Conservation (phyloP, 1,140 invertebrate genomes). For the Eupeodes corollae region DNA sequence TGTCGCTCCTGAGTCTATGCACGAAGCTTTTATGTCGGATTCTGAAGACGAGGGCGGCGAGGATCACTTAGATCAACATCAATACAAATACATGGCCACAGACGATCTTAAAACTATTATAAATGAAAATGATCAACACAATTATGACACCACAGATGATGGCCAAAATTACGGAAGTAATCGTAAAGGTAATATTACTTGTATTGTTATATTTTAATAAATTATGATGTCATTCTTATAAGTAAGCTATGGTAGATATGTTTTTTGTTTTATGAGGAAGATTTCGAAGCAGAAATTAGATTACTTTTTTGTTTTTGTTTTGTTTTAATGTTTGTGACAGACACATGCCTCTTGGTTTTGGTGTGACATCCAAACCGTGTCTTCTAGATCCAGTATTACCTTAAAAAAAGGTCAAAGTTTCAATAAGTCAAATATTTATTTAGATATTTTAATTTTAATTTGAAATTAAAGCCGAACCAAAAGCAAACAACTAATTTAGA, state of each 20-base stretch:
- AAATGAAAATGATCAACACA: conserved; percentile 18
- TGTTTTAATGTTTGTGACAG: no score
- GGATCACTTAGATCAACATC: conserved; percentile 28
- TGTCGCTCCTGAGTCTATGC: conserved; percentile 95
- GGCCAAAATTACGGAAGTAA: conserved; percentile 10
- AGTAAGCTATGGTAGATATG: background rate
- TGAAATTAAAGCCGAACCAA: no score
- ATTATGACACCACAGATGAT: conserved; percentile 26
- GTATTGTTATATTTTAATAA: no score
- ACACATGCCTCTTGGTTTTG: no score
- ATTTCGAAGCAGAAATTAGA: no score
- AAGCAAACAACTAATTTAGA: no score
- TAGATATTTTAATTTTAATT: no score
- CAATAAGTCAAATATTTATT: no score
- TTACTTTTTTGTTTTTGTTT: no score
- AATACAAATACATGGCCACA: conserved; percentile 35
- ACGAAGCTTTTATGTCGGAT: conserved; percentile 97
- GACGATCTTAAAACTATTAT: conserved; percentile 23
- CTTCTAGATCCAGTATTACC: no score
- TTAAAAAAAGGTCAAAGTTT: no score
- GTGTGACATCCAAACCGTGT: no score
- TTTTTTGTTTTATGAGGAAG: background rate
- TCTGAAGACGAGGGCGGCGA: conserved; percentile 95
- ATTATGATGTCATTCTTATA: background rate
- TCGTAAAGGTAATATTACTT: background rate